These are phyloP conservation scores for Embiotoca jacksoni DNA, from an alignment of 2,113 vertebrate species.

Conservation along the genomic window DNA sequence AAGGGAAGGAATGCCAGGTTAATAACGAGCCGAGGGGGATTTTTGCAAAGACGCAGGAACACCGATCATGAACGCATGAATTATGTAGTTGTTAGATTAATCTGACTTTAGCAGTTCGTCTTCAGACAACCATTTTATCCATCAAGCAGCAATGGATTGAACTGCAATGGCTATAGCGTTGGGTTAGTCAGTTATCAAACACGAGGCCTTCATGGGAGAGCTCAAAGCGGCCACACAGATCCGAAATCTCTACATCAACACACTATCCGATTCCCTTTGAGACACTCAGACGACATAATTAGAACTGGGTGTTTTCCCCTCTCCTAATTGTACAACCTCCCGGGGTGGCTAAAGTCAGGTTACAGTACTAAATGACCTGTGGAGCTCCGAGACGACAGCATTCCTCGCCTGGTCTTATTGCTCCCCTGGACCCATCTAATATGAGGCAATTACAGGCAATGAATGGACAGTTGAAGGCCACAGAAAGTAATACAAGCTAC, in stretches of 20 bases:
- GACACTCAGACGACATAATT: conserved; percentile 27
- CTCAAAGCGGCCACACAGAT: conserved; percentile 20
- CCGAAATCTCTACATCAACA: conserved; percentile 42
- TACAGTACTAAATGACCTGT: conserved; percentile 55
- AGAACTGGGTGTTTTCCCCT: conserved; percentile 42
- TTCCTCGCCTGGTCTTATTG: conserved; percentile 48
- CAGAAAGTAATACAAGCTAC: conserved; percentile 8
- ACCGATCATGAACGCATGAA: conserved; percentile 17
- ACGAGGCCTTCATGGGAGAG: conserved; percentile 18
- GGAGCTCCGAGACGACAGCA: conserved; percentile 51
- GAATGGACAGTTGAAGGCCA: conserved; percentile 33
- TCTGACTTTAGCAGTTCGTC: neutral
- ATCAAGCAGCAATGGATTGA: conserved; percentile 4
- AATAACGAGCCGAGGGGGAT: conserved; percentile 9
- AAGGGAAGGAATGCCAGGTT: conserved; percentile 37
- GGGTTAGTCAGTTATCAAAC: conserved; percentile 4
- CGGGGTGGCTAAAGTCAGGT: conserved; percentile 54
- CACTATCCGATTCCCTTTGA: conserved; percentile 41
- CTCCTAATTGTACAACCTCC: conserved; percentile 46
- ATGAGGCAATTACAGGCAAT: conserved; percentile 47
- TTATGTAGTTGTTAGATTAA: conserved; percentile 4
- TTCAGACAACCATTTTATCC: conserved; percentile 3
- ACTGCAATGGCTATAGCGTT: neutral
- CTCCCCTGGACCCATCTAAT: conserved; percentile 34
- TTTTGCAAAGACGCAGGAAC: conserved; percentile 17